Evolutionary conservation across 1,140 invertebrate genomes (phyloP).

Genomic region (Drosophila littoralis): DNA sequence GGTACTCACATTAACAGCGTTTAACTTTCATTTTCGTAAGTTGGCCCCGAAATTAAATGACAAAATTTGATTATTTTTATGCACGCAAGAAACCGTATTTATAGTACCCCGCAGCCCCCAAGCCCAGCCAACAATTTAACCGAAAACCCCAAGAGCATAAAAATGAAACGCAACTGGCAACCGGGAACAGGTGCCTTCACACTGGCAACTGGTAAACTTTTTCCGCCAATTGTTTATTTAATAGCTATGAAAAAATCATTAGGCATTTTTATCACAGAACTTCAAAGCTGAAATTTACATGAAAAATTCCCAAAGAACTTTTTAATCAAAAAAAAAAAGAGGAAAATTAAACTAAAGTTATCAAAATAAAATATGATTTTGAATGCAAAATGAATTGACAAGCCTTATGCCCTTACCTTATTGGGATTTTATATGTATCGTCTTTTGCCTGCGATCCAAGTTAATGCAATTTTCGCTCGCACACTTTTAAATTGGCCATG

Average conservation of each 20-base stretch:
- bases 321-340: slow-evolving; percentile 63
- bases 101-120: neutral
- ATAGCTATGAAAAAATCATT: slow-evolving; percentile 79
- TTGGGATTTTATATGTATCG: slow-evolving; percentile 37
- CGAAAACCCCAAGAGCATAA: slow-evolving; percentile 17
- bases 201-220: slow-evolving; percentile 52
- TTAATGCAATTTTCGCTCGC: slow-evolving; percentile 65
- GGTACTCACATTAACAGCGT: slow-evolving; percentile 49
- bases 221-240: slow-evolving; percentile 73
- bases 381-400: slow-evolving; percentile 69
- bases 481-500: slow-evolving; percentile 63
- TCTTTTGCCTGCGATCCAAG: slow-evolving; percentile 24
- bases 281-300: slow-evolving; percentile 74
- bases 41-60: slow-evolving; percentile 63
- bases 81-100: slow-evolving; percentile 58
- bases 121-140: slow-evolving; percentile 1
- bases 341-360: slow-evolving; percentile 5
- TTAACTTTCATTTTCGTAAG: slow-evolving; percentile 61
- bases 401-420: slow-evolving; percentile 44
- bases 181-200: slow-evolving; percentile 33
- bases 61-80: slow-evolving; percentile 67
- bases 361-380: slow-evolving; percentile 49
- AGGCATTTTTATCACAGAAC: slow-evolving; percentile 65
- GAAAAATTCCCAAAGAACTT: slow-evolving; percentile 61
- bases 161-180: slow-evolving; percentile 19